Evolutionary conservation across 1,140 invertebrate genomes (phyloP), one percentile per base, ranked within the genome.

Genomic region (Danaus melanippus): DNA sequence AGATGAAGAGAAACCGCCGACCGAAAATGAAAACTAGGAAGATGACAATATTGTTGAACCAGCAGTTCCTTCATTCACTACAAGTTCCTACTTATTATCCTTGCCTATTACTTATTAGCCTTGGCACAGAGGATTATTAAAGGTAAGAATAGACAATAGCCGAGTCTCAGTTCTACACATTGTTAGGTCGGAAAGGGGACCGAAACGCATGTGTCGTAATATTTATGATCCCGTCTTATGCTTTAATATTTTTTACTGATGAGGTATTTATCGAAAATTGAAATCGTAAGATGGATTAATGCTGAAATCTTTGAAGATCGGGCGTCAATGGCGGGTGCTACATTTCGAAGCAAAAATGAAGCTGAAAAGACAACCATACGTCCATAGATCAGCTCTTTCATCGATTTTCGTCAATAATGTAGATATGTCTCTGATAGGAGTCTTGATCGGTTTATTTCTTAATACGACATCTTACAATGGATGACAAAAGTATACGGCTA

Each of bases 371-470:
- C 12, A 59, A 64, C 46, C 53, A 64, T 44, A 45, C 59, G 11
- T 52, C 56, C 8, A 64, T 53, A 12, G 61, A 52, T 48, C 53
- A 63, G 53, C 46, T 63, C 10, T 58, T 58, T 46, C 43, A 45
- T 12, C 17, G 51, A 39, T 53, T 32, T 39, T 44, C 11, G 5
- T 46, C 21, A 53, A 32, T 11, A 21, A 9, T 53, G 42, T 62
- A 62, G 3, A 3, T 15, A 15, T 53, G 51, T 60, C 8, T 42
- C 58, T 17, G 56, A 53, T 6, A 67, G 64, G 67, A 67, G 64
- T 32, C 11, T 51, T 44, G 67, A 70, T n/a, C 43, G 59, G n/a
- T 67, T 60, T 48, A 60, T 67, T 12, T 70, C 57, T 6, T 71
- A 0, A 40, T 71, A 1, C 40, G 62, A 53, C 67, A 63, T 49